Conservation (phyloP, 2,113 vertebrate genomes). For the Stictonetta naevosa region DNA sequence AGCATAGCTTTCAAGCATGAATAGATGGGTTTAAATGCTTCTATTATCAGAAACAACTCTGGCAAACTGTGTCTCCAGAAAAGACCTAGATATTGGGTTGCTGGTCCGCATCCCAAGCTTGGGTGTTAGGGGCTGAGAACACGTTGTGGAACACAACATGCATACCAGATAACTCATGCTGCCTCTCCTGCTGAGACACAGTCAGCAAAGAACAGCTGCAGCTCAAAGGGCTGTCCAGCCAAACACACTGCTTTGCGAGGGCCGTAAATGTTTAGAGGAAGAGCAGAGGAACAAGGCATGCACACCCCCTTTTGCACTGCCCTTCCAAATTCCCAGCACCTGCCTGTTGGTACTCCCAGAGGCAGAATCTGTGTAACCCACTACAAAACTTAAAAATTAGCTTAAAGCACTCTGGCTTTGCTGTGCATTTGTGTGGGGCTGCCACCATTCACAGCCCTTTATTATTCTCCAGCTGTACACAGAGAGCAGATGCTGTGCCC, state of each 20-base stretch:
- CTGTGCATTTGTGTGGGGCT: background rate
- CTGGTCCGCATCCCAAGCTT: background rate
- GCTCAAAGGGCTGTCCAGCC: background rate
- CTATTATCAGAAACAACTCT: background rate
- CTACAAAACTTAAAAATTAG: background rate
- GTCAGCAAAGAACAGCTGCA: background rate
- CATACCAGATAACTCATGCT: background rate
- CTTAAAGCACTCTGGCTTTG: background rate
- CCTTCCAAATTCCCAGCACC: background rate
- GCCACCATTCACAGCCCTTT: background rate
- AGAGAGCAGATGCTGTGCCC: background rate
- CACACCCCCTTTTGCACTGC: background rate
- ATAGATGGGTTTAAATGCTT: background rate
- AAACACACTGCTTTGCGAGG: background rate
- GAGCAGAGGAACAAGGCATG: background rate
- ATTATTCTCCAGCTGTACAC: background rate
- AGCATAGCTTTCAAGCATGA: background rate
- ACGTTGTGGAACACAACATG: accelerated
- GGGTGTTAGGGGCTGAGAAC: background rate
- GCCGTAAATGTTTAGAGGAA: background rate
- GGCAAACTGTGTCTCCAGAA: background rate
- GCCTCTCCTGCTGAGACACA: background rate
- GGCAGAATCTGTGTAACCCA: background rate
- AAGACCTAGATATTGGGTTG: background rate
- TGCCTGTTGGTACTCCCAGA: background rate